Base-by-base conservation (phyloP, 2,113 vertebrate genomes). In the Brachyhypopomus occidentalis region DNA sequence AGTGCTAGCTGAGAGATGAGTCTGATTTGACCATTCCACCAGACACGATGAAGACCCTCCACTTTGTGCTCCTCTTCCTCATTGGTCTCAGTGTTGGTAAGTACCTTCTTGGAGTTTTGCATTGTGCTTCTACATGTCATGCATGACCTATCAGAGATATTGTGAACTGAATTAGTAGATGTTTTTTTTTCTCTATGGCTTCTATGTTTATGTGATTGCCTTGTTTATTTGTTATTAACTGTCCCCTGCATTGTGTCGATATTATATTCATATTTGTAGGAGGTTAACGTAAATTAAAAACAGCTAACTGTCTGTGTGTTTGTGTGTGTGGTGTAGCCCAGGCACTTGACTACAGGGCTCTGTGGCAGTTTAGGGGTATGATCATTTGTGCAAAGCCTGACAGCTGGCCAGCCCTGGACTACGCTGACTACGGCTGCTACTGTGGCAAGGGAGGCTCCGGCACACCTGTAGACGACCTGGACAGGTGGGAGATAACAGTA, bases 381-480 rank as follows among this genome's bases (percentile, higher is more conserved):
- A 95, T 98, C 84, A 83, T 93, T 85, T 98, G 96, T 69, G 3
- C 85, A 62, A 84, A 92, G 30, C 95, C 96, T 0, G 0, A 0
- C 0, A 98, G 96, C 75, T 5, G 84, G 16, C 95, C 97, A 0
- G 0, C 64, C 12, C 5, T 91, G 0, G 91, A 96, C 0, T 96
- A 84, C 6, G 62, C 64, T 0, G 69, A 93, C 92, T 98, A 97
- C 0, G 96, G 97, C 86, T 97, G 96, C 87, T 97, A 88, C 88
- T 98, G 97, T 0, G 96, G 96, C 4, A 25, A 88, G 5, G 96
- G 96, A 6, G 97, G 96, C 79, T 92, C 90, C 0, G 96, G 96
- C 2, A 95, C 90, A 0, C 95, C 96, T 0, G 92, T 96, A 84
- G 96, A 98, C 0, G 86, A 94, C 0, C 88, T 97, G 11, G 97